Conservation (phyloP, 1,140 invertebrate genomes). For the Paralvinella palmiformis region DNA sequence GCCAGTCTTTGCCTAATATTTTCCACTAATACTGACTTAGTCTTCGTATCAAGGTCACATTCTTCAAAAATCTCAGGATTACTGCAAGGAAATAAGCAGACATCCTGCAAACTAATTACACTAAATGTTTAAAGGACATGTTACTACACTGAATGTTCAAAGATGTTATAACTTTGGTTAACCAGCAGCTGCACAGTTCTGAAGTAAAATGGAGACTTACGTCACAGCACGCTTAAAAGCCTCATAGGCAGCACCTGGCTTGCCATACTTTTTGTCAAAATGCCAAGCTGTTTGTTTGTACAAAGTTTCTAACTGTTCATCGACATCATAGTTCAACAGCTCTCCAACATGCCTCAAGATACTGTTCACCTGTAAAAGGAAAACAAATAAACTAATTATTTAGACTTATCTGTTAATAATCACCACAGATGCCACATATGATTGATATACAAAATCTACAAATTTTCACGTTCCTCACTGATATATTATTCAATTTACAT, state of each 20-base stretch:
- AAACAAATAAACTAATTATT: neutral
- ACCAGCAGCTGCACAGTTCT: neutral
- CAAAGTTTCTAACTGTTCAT: slow-evolving; percentile 88
- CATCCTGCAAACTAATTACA: no score
- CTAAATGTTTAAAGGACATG: no score
- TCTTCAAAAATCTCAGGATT: slow-evolving; percentile 77
- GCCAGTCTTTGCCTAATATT: slow-evolving; percentile 96
- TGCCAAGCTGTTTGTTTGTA: slow-evolving; percentile 98
- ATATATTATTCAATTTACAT: slow-evolving; percentile 30
- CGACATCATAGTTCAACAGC: slow-evolving; percentile 80
- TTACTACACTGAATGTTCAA: no score
- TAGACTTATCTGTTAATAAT: no score
- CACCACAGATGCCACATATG: no score
- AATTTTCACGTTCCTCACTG: no score
- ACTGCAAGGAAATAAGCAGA: slow-evolving; percentile 25
- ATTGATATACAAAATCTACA: no score
- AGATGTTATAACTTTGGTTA: neutral
- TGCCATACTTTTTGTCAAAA: slow-evolving; percentile 97
- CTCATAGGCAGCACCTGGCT: slow-evolving; percentile 91
- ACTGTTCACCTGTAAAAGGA: slow-evolving; percentile 65
- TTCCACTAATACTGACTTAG: slow-evolving; percentile 84
- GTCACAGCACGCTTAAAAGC: slow-evolving; percentile 96
- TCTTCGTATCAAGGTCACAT: slow-evolving; percentile 87
- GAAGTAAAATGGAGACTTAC: slow-evolving; percentile 59
- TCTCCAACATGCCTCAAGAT: slow-evolving; percentile 96